Conservation (phyloP, 2,113 vertebrate species). For the Cervus canadensis region DNA sequence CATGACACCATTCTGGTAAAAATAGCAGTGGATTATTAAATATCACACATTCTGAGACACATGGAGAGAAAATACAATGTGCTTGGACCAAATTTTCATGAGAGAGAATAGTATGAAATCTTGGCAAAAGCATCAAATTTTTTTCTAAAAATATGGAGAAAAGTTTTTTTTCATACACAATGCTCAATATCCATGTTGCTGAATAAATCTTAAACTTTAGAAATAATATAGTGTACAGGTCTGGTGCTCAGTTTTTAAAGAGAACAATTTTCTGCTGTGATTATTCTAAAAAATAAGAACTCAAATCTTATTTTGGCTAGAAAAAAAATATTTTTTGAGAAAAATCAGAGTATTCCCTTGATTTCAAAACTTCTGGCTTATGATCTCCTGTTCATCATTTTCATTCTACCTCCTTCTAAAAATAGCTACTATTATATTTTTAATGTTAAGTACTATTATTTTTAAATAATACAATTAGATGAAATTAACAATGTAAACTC, state of each 20-base stretch:
- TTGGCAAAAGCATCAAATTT: neutral
- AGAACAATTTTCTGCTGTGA: neutral
- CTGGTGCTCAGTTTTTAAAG: neutral
- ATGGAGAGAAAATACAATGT: neutral
- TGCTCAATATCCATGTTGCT: neutral
- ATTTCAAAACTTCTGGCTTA: neutral
- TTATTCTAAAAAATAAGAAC: neutral
- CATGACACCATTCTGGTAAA: neutral
- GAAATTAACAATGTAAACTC: neutral
- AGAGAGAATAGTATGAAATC: neutral
- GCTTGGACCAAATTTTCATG: neutral
- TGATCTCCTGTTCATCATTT: neutral
- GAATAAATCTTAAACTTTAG: neutral
- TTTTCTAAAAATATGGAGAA: neutral
- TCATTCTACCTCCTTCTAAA: neutral
- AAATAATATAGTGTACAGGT: neutral
- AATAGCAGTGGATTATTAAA: neutral
- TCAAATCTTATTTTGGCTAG: neutral
- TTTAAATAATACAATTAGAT: neutral
- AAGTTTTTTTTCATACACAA: neutral
- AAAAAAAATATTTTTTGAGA: neutral
- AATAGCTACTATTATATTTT: neutral
- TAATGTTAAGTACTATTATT: neutral
- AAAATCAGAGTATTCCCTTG: neutral
- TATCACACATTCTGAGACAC: neutral